Percentiles rank a stretch among this genome's conserved stretches.
Conservation (phyloP, 2,888 invertebrate genomes). For the Laspeyria flexula region DNA sequence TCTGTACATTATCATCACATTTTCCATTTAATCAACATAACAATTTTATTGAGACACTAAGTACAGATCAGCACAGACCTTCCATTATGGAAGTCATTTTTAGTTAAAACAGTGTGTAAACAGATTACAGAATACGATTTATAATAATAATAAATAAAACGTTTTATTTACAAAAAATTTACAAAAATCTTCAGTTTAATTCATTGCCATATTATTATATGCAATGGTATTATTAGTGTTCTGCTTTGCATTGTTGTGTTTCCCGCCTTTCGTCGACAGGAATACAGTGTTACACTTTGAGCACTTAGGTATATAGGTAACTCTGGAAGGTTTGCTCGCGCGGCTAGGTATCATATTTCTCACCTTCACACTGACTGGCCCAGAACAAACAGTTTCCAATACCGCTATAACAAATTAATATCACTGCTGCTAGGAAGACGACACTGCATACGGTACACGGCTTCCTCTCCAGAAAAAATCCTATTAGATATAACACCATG, state of each 20-base stretch:
- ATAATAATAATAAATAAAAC: constrained; percentile 48
- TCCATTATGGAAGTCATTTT: constrained; percentile 32
- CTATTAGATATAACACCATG: constrained; percentile 97
- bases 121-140: constrained; percentile 26
- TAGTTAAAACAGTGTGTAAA: constrained; percentile 12
- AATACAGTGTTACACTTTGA: constrained; percentile 69
- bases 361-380: constrained; percentile 92
- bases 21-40: constrained; percentile 61
- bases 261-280: constrained; percentile 48
- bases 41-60: constrained; percentile 66
- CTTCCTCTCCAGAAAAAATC: constrained; percentile 97
- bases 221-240: constrained; percentile 31
- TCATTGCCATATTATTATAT: constrained; percentile 25
- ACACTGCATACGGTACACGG: constrained; percentile 99
- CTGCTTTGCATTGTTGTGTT: constrained; percentile 37
- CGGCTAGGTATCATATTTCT: constrained; percentile 84
- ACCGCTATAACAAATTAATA: constrained; percentile 98
- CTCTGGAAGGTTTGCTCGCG: constrained; percentile 52
- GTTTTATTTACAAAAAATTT: constrained; percentile 73
- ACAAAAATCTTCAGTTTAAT: constrained; percentile 44
- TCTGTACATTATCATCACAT: constrained; percentile 69
- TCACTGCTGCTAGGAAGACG: constrained; percentile 96
- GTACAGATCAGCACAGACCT: constrained; percentile 70
- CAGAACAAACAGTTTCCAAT: constrained; percentile 98
- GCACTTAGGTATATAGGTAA: constrained; percentile 59